A percentile compares a stretch with the other conserved stretches of the same genome.
Evolutionary conservation across 2,888 invertebrate species (phyloP).

Genomic region (Thymelicus acteon): DNA sequence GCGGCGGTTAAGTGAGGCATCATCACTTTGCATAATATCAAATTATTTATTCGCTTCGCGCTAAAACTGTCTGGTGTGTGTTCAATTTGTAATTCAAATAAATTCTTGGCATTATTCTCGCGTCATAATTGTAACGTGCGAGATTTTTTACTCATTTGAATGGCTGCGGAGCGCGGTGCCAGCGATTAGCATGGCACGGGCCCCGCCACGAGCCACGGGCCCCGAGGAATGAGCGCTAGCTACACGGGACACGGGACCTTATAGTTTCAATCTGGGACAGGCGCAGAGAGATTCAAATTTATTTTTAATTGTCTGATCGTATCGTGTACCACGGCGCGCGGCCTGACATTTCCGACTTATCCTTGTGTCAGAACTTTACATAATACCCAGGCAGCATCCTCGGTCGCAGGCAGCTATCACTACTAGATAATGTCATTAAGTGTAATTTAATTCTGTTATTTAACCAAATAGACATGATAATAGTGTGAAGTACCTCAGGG

Average conservation of each 20-base stretch:
- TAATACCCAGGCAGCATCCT: too few relatives aligned
- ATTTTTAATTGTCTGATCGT: too few relatives aligned
- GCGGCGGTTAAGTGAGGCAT: conserved; percentile 67
- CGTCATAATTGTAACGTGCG: conserved; percentile 74
- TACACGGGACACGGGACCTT: not conserved
- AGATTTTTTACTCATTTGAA: conserved; percentile 66
- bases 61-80: conserved; percentile 76
- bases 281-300: too few relatives aligned
- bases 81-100: conserved; percentile 83
- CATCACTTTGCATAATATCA: conserved; percentile 83
- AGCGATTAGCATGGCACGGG: conserved; percentile 6
- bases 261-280: not conserved
- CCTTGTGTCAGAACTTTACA: too few relatives aligned
- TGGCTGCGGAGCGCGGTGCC: conserved; percentile 28
- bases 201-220: not conserved
- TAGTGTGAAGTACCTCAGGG: too few relatives aligned
- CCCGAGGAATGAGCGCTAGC: not conserved
- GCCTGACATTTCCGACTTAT: too few relatives aligned
- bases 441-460: too few relatives aligned
- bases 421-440: too few relatives aligned
- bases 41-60: conserved; percentile 82
- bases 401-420: too few relatives aligned
- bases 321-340: too few relatives aligned
- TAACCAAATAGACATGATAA: too few relatives aligned
- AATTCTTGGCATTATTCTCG: conserved; percentile 71